phyloP scores from a whole-genome alignment of 1,140 invertebrate species.

The Hylyphantes graminicola region DNA sequence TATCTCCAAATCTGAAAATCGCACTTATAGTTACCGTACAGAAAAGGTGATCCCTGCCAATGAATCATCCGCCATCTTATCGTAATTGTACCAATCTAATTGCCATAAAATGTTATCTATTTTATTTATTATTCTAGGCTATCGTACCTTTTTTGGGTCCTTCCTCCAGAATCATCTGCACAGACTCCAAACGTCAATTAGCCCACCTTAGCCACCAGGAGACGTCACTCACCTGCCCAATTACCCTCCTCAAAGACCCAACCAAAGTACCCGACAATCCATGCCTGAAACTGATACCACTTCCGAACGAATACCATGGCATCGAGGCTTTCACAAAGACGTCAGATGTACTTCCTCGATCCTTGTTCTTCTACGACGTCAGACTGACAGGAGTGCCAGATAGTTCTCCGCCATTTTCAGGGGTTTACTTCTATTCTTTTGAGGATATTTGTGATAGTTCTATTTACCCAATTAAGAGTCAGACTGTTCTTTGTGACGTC shows the following conservation, averaged over 20 bases:
- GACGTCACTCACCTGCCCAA: neutral
- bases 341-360: neutral
- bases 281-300: neutral
- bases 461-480: neutral
- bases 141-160: neutral
- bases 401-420: neutral
- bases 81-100: too few species aligned
- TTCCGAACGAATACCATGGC: neutral
- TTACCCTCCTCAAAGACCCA: slow-evolving; percentile 8
- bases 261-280: neutral
- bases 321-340: slow-evolving; percentile 11
- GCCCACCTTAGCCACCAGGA: neutral
- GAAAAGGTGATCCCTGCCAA: too few species aligned
- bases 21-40: too few species aligned
- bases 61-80: too few species aligned
- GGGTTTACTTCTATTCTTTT: slow-evolving; percentile 30
- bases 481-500: neutral
- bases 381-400: slow-evolving; percentile 1
- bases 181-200: slow-evolving; percentile 5
- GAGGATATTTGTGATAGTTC: slow-evolving; percentile 8
- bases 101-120: neutral
- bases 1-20: too few species aligned
- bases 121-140: slow-evolving; percentile 15
- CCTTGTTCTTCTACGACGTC: slow-evolving; percentile 25
- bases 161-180: slow-evolving; percentile 22